These are phyloP conservation scores for Amphibalanus amphitrite DNA, from an alignment of 1,140 invertebrate species.

Conservation along the genomic window DNA sequence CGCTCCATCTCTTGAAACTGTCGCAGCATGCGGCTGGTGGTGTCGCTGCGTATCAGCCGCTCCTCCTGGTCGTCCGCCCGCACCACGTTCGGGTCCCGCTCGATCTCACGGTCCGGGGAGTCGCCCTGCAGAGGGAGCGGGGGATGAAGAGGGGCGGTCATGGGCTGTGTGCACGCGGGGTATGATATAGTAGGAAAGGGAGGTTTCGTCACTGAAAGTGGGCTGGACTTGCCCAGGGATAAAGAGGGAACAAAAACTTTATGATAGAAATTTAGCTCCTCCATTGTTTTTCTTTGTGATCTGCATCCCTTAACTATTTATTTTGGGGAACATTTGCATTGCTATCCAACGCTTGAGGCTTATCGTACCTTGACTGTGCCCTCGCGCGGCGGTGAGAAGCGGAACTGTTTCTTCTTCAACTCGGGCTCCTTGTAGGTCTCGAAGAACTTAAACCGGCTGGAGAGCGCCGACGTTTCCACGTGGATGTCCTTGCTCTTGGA, in stretches of 20 bases:
- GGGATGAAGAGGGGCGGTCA: too few species aligned
- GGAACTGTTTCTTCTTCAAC: conserved; percentile 49
- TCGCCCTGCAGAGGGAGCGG: conserved; percentile 13
- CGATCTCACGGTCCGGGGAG: conserved; percentile 42
- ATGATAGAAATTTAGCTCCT: too few species aligned
- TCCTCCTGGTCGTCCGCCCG: conserved; percentile 40
- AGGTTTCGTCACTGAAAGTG: too few species aligned
- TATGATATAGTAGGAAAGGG: too few species aligned
- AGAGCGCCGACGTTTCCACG: conserved; percentile 60
- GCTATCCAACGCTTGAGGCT: too few species aligned
- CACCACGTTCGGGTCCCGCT: conserved; percentile 54
- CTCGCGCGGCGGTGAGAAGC: conserved; percentile 69
- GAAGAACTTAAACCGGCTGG: conserved; percentile 75
- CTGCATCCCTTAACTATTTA: too few species aligned
- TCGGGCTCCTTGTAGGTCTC: conserved; percentile 50
- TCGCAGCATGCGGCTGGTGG: conserved; percentile 20
- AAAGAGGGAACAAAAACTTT: too few species aligned
- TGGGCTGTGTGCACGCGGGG: too few species aligned
- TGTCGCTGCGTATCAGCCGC: conserved; percentile 21
- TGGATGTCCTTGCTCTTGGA: conserved; percentile 53
- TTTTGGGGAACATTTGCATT: too few species aligned
- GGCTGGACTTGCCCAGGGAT: too few species aligned
- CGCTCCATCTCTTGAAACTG: conserved; percentile 5
- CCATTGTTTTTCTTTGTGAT: too few species aligned
- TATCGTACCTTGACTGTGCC: conserved; percentile 16